phyloP scores from a whole-genome alignment of 2,888 invertebrate genomes.

The Oscheius sp. region DNA sequence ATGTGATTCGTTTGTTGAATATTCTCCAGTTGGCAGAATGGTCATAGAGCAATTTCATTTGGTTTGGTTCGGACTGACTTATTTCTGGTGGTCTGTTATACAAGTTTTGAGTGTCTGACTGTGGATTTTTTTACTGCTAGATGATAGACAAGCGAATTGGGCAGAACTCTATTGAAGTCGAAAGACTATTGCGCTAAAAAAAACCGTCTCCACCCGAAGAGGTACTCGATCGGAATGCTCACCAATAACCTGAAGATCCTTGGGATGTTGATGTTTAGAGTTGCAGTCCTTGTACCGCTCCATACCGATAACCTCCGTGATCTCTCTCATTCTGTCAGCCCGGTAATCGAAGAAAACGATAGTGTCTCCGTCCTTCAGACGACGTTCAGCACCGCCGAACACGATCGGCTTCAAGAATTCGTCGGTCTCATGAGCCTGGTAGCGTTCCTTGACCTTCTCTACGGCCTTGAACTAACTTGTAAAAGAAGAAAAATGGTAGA shows the following conservation, averaged over 20 bases:
- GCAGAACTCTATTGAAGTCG: too few species aligned
- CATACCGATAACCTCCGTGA: constrained; percentile 73
- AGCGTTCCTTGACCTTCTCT: constrained; percentile 70
- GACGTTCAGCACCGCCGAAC: constrained; percentile 50
- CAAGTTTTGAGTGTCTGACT: too few species aligned
- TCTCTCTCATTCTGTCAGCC: constrained; percentile 76
- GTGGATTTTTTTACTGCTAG: too few species aligned
- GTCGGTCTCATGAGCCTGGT: constrained; percentile 74
- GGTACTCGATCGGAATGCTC: neutral
- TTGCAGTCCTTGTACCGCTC: constrained; percentile 69
- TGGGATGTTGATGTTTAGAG: constrained; percentile 62
- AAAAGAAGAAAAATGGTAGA: neutral
- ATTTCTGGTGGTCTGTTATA: too few species aligned
- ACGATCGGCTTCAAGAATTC: constrained; percentile 76
- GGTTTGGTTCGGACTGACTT: too few species aligned
- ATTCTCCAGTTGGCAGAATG: too few species aligned
- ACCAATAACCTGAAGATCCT: constrained; percentile 47
- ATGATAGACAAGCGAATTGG: too few species aligned
- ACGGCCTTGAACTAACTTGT: constrained; percentile 49
- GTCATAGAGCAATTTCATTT: too few species aligned
- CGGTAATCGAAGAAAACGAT: constrained; percentile 76
- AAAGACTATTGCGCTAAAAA: too few species aligned
- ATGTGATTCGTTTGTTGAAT: neutral
- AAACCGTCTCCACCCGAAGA: neutral
- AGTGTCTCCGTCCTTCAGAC: constrained; percentile 74